Evolutionary conservation across 2,888 invertebrate genomes (phyloP), one percentile per base, ranked within the genome.

Genomic region (Mactromeris polynyma): DNA sequence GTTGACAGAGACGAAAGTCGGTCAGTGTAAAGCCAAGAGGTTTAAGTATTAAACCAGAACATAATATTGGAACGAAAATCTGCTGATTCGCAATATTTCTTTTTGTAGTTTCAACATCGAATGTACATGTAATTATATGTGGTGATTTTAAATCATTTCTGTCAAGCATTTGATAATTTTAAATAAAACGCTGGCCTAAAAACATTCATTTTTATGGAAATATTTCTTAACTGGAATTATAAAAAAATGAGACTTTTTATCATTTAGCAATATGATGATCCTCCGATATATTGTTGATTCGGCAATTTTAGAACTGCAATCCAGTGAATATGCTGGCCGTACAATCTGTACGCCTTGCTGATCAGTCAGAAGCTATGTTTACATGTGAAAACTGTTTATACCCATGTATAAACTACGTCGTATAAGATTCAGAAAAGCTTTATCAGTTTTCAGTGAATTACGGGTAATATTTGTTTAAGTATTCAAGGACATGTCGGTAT

Each of bases 401-500:
- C 17, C 33, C 36, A 73, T 73, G 73, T 17, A 73, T 33, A 36
- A 64, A 82, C 51, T 82, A 33, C 82, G 58, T 21, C 82, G 58
- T 82, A 26, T 64, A 82, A 64, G 82, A 40, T 64, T 58, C 54
- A 40, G 51, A 33, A 73, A 73, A 73, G 64, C 73, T 83, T 83
- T 83, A 83, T 83, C 83, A 83, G 83, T 21, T 64, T 46, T 83
- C 42, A 83, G 42, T 73, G 83, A 73, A 83, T 73, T 46, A 40
- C 73, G 19, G 73, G 83, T 26, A 73, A 73, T 83, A 73, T 83
- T 83, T 83, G 73, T 46, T 83, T 46, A 82, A 77, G 81, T 73
- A 73, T 86, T 89, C 89, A 89, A 89, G 89, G 89, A 58, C 89
- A 89, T 81, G 69, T 81, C 73, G 88, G 42, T 81, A 81, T 64